Evolutionary conservation across 2,888 invertebrate species (phyloP).

Genomic region (Metalampra italica): DNA sequence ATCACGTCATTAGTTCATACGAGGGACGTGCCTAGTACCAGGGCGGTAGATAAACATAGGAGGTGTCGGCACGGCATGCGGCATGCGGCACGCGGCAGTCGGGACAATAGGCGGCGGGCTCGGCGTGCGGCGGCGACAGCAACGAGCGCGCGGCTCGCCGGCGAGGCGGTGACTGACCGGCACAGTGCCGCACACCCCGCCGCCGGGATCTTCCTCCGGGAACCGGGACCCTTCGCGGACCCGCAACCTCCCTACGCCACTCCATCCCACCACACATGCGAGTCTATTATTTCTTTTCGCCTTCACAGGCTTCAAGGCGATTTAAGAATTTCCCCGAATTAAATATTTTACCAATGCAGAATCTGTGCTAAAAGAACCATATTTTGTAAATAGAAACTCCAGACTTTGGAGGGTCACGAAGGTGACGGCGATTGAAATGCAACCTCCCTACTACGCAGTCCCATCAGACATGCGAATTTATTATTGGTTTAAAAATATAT

Average conservation of each 20-base stretch:
- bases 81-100: constrained; percentile 21
- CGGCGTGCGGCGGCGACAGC: constrained; percentile 20
- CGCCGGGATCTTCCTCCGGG: constrained; percentile 68
- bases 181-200: constrained; percentile 72
- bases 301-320: no score
- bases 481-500: no score
- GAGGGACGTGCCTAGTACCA: constrained; percentile 39
- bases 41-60: constrained; percentile 57
- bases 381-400: no score
- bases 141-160: constrained; percentile 69
- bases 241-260: constrained; percentile 44
- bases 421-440: no score
- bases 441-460: no score
- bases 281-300: no score
- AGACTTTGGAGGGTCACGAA: no score
- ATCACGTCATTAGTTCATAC: constrained; percentile 60
- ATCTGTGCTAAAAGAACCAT: no score
- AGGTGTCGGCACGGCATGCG: constrained; percentile 44
- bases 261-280: constrained; percentile 37
- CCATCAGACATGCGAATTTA: no score
- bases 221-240: constrained; percentile 65
- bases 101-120: constrained; percentile 13
- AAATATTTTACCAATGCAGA: no score
- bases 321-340: no score
- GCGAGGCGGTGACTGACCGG: constrained; percentile 76